A percentile compares a stretch with the other conserved stretches of the same genome.
These are phyloP conservation scores for Heliconius erato DNA, from an alignment of 2,888 invertebrate species.

Conservation along the genomic window DNA sequence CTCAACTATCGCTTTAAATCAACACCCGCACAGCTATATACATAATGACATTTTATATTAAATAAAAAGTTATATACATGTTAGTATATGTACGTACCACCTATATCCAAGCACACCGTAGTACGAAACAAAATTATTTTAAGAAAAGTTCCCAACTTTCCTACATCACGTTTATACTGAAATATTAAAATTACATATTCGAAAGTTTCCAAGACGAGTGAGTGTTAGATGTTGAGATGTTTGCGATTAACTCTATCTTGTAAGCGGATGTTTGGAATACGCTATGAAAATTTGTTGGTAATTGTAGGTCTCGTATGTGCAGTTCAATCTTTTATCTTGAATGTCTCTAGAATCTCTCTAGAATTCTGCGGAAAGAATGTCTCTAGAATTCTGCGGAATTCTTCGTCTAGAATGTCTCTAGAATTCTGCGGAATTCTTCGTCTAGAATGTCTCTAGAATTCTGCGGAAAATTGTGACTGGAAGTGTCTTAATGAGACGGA, in stretches of 20 bases:
- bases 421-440: too few relatives aligned
- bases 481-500: too few relatives aligned
- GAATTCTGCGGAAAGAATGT: too few relatives aligned
- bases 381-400: too few relatives aligned
- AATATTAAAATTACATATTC: conserved; percentile 30
- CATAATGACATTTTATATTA: neutral
- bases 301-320: neutral
- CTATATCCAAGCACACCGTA: neutral
- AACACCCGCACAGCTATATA: too few relatives aligned
- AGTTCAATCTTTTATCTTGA: neutral
- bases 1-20: too few relatives aligned
- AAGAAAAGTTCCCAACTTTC: conserved; percentile 5
- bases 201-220: conserved; percentile 27
- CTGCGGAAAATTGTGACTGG: too few relatives aligned
- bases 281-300: conserved; percentile 47
- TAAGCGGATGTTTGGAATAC: conserved; percentile 39
- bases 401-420: too few relatives aligned
- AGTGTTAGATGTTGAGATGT: conserved; percentile 20
- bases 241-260: conserved; percentile 26
- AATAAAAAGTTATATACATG: neutral
- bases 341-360: too few relatives aligned
- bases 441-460: too few relatives aligned
- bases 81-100: neutral
- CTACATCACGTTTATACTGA: conserved; percentile 47
- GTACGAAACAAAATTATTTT: conserved; percentile 24